phyloP scores from a whole-genome alignment of 2,113 vertebrate species.

The Holacanthus passer region DNA sequence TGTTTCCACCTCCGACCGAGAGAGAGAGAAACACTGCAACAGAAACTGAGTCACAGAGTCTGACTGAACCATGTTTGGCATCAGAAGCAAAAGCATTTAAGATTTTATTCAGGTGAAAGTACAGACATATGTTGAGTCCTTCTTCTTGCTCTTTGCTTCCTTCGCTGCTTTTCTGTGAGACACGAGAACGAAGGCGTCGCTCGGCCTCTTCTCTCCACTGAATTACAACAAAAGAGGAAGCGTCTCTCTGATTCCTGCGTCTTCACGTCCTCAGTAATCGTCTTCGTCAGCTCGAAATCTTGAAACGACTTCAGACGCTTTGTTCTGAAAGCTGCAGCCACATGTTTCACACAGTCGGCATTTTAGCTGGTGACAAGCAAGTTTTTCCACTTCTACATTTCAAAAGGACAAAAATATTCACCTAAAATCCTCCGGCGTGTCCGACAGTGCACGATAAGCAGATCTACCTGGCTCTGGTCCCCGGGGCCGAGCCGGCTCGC shows the following conservation, averaged over 20 bases:
- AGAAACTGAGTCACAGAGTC: too few relatives aligned
- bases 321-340: background rate
- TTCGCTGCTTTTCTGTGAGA: constrained; percentile 3
- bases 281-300: constrained; percentile 30
- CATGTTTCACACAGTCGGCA: constrained; percentile 38
- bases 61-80: background rate
- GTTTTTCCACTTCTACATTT: constrained; percentile 20
- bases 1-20: background rate
- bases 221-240: constrained; percentile 34
- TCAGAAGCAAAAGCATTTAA: too few relatives aligned
- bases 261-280: constrained; percentile 26
- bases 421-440: background rate
- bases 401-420: constrained; percentile 30
- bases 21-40: too few relatives aligned
- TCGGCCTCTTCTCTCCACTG: background rate
- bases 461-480: constrained; percentile 20
- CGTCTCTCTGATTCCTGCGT: constrained; percentile 41
- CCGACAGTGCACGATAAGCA: constrained; percentile 46
- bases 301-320: constrained; percentile 41
- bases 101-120: too few relatives aligned
- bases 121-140: too few relatives aligned
- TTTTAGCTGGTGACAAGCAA: constrained; percentile 6
- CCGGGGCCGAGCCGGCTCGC: constrained; percentile 28
- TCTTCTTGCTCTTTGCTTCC: too few relatives aligned
- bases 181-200: background rate